Evolutionary conservation across 2,113 vertebrate genomes (phyloP), one percentile per base, ranked within the genome.

Genomic region (Chunga burmeisteri): DNA sequence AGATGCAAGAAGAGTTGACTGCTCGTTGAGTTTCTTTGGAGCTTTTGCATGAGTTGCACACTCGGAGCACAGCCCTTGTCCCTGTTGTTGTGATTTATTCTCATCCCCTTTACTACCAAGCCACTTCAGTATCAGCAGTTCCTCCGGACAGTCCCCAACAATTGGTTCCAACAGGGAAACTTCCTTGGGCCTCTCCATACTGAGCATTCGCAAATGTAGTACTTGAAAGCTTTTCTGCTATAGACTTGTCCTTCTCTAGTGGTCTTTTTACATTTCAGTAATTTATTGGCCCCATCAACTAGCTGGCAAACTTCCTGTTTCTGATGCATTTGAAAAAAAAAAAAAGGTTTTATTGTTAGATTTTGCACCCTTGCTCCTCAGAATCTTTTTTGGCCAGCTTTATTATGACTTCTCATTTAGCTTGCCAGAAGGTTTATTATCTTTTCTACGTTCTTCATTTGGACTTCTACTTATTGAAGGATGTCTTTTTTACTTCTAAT

Each of bases 271-370:
- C 15, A 16, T 86, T 61, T 93, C 47, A 66, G 25, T 73, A 70
- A 86, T 83, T 49, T 83, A 80, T 27, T 82, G 56, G 27, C 63
- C 32, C 36, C 55, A 83, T 86, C 50, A 61, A 14, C 14, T 53
- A 74, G 30, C 80, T 92, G 88, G 93, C 75, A 95, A 73, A 61
- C 27, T 88, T 94, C 59, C 93, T 73, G 36, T 71, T 86, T 90
- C 75, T 93, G 71, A 93, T 62, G 25, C 34, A 73, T 36, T 52
- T 50, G 26, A 14, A 63, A 81, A 50, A 66, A 34, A 88, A 61
- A 59, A 17, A 8, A 38, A 38, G 19, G 4, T 77, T 56, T 87
- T 78, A 83, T 79, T 61, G 67, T 67, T 61, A 77, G 15, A 78
- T 56, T 73, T 87, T 61, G 26, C 42, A 73, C 46, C 21, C 47